Conservation (phyloP, 2,797 vertebrate species). For the Rhynchotus rufescens region DNA sequence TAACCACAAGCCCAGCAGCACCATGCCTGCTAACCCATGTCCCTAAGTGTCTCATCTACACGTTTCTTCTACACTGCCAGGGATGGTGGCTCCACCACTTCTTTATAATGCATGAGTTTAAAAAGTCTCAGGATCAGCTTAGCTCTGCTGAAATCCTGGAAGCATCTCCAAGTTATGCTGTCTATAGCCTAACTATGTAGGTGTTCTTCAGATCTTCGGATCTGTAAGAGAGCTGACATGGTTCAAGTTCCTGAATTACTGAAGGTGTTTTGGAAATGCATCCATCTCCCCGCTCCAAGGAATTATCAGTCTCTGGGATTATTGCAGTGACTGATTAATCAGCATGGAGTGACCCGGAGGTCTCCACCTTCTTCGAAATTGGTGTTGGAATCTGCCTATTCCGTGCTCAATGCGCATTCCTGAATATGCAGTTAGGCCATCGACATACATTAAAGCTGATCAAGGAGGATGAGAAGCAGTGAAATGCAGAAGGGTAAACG, state of each 20-base stretch:
- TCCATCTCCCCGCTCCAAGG: neutral
- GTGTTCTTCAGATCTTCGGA: neutral
- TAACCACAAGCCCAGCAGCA: no score
- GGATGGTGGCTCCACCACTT: no score
- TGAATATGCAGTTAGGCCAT: neutral
- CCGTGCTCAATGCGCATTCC: neutral
- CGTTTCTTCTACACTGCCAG: no score
- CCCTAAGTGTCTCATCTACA: no score
- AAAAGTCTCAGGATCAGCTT: neutral
- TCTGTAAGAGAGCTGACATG: neutral
- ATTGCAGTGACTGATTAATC: neutral
- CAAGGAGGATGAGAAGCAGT: neutral
- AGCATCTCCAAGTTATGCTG: neutral
- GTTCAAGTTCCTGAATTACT: neutral
- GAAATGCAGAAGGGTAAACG: neutral
- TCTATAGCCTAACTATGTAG: neutral
- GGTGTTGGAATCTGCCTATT: neutral
- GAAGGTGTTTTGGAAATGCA: neutral
- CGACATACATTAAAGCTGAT: neutral
- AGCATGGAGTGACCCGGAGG: neutral
- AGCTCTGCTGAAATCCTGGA: neutral
- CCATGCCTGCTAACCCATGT: no score
- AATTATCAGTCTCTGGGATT: neutral
- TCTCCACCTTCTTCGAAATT: neutral
- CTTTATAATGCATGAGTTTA: neutral